Percentiles rank a stretch among this genome's conserved stretches.
Evolutionary conservation across 2,797 vertebrate genomes (phyloP).

Genomic region (Momotus momota): DNA sequence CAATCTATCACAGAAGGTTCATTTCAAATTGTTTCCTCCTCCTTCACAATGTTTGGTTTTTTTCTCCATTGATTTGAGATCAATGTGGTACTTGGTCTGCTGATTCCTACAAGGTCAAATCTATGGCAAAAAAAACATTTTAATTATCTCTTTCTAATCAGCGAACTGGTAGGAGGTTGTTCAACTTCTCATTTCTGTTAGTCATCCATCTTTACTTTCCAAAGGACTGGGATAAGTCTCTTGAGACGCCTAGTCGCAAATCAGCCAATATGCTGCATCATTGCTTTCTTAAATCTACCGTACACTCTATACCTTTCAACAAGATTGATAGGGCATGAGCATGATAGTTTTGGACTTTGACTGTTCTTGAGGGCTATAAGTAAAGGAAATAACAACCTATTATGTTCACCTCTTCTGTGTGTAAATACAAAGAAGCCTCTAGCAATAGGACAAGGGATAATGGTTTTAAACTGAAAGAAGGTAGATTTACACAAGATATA

Average conservation of each 20-base stretch:
- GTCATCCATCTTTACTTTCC: slow-evolving; percentile 42
- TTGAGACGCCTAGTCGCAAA: slow-evolving; percentile 11
- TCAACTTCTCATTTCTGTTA: slow-evolving; percentile 26
- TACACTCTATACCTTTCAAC: not conserved
- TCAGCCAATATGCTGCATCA: slow-evolving; percentile 29
- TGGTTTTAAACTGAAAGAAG: too few relatives aligned
- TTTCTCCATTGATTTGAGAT: slow-evolving; percentile 40
- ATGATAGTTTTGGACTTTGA: not conserved
- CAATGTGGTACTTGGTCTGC: slow-evolving; percentile 7
- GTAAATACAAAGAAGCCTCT: not conserved
- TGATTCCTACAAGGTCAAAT: slow-evolving; percentile 2
- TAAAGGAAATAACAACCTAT: not conserved
- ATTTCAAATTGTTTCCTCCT: slow-evolving; percentile 19
- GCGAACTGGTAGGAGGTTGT: slow-evolving; percentile 34
- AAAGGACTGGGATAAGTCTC: not conserved
- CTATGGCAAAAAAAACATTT: not conserved
- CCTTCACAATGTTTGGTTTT: not conserved
- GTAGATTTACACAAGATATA: too few relatives aligned
- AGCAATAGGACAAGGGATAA: too few relatives aligned
- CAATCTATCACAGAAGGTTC: not conserved
- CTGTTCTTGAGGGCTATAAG: slow-evolving; percentile 30
- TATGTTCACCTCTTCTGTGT: not conserved
- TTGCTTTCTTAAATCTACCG: slow-evolving; percentile 25
- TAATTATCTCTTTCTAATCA: slow-evolving; percentile 62
- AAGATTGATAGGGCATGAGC: slow-evolving; percentile 20